phyloP scores from a whole-genome alignment of 2,113 vertebrate species.

The Osmerus mordax region DNA sequence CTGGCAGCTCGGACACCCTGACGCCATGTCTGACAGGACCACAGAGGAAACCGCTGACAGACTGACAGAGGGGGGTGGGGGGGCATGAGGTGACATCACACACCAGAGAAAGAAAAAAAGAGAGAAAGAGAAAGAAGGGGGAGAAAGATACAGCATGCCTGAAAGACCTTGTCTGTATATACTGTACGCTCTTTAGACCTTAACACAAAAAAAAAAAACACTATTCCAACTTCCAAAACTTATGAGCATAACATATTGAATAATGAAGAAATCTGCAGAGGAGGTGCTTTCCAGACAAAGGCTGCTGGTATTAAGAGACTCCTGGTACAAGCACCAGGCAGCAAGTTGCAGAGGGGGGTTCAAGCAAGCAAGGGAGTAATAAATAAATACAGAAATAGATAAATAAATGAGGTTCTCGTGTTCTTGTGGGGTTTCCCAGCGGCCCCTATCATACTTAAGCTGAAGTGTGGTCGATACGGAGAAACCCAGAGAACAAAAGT shows the following conservation, averaged over 20 bases:
- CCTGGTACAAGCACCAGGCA: too few relatives aligned
- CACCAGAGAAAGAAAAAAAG: conserved; percentile 37
- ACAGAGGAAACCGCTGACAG: conserved; percentile 61
- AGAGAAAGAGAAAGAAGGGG: conserved; percentile 14
- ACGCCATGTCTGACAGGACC: conserved; percentile 68
- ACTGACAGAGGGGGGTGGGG: conserved; percentile 50
- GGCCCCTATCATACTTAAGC: conserved; percentile 42
- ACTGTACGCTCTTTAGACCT: conserved; percentile 26
- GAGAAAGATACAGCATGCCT: conserved; percentile 31
- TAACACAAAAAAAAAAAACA: conserved; percentile 33
- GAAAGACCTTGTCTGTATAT: conserved; percentile 59
- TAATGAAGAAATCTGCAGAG: conserved; percentile 27
- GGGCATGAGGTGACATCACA: conserved; percentile 1
- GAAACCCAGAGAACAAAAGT: conserved; percentile 38
- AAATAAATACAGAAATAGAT: conserved; percentile 69
- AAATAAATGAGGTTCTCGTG: conserved; percentile 60
- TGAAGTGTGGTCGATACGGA: conserved; percentile 45
- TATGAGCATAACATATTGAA: conserved; percentile 12
- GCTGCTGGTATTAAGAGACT: too few relatives aligned
- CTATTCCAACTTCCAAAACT: conserved; percentile 29
- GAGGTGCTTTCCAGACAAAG: neutral
- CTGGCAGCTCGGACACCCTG: conserved; percentile 59
- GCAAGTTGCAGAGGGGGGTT: neutral
- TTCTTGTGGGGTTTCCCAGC: conserved; percentile 43
- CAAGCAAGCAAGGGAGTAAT: conserved; percentile 49